Evolutionary conservation across 2,113 vertebrate species (phyloP).

Genomic region (Pica pica): DNA sequence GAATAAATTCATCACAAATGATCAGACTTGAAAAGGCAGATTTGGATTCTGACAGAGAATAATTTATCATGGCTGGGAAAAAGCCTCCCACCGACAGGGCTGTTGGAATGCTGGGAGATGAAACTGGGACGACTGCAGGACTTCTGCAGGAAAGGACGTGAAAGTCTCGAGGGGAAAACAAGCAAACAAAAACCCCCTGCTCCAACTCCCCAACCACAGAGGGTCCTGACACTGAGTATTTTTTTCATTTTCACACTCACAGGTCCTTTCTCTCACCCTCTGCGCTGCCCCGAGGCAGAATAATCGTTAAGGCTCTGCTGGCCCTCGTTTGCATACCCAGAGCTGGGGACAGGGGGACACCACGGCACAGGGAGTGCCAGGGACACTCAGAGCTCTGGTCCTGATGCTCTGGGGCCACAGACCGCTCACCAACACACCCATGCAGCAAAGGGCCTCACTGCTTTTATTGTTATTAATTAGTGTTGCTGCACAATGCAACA

Average conservation of each 20-base stretch:
- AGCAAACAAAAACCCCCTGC: not conserved
- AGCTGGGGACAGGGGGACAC: not conserved
- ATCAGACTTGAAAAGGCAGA: conserved; percentile 65
- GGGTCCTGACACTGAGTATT: not conserved
- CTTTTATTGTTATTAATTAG: no score
- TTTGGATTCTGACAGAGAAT: conserved; percentile 70
- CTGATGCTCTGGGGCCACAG: not conserved
- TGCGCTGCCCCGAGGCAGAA: not conserved
- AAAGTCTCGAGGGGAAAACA: not conserved
- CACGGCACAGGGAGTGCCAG: not conserved
- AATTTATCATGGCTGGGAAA: conserved; percentile 61
- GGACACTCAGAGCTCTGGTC: not conserved
- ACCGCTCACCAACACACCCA: not conserved
- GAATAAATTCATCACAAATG: conserved; percentile 68
- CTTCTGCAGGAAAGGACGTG: not conserved
- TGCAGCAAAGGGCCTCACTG: not conserved
- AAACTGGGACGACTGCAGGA: conserved; percentile 18
- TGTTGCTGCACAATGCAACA: not conserved
- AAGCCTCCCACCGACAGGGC: conserved; percentile 34
- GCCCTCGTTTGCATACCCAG: not conserved
- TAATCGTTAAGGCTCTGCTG: not conserved
- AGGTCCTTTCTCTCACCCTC: not conserved
- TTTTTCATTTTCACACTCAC: not conserved
- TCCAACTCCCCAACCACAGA: not conserved
- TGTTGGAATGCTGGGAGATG: conserved; percentile 30